Base-by-base conservation (phyloP, 2,113 vertebrate species). In the Tor tambroides region DNA sequence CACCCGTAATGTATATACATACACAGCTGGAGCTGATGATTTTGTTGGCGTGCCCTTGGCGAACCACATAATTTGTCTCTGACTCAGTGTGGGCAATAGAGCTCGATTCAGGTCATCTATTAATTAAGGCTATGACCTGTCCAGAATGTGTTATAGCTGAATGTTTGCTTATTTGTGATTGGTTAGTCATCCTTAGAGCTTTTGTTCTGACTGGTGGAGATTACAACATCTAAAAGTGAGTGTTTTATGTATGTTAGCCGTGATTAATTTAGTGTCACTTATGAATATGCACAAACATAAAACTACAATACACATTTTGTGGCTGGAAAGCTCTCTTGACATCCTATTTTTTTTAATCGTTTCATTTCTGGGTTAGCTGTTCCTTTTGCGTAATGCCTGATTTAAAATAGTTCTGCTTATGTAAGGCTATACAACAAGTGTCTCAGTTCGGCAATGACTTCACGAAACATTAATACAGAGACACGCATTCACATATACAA, bases 51-150 rank as follows among this genome's bases (percentile, higher is more conserved):
- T 76, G 32, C 28, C 23, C 69, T 71, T 35, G n/a, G 69, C 49
- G 15, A 74, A 41, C 69, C 30, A 84, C 30, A 71, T 75, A 12
- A 56, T 41, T 83, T 76, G 72, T 49, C 41, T 26, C 51, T 81
- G 56, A 71, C 30, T 80, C 77, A 80, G 6, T 59, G 77, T 59
- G 30, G 11, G 28, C 77, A 59, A 78, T 21, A n/a, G 28, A 80
- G 30, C 23, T 80, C 30, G 59, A 35, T 54, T 5, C 1, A 49
- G n/a, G 74, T 76, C n/a, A 76, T 76, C 72, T 28, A 76, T 46
- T 1, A 46, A 46, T 15, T 14, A 46, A 46, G 23, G 41, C n/a
- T 26, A 15, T 14, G 14, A 75, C 28, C 77, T 35, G 28, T 35
- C 26, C 19, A 59, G 4, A 56, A 46, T 79, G 30, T 59, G 77